Evolutionary conservation across 2,888 invertebrate species (phyloP).

Genomic region (Bimastos eiseni): DNA sequence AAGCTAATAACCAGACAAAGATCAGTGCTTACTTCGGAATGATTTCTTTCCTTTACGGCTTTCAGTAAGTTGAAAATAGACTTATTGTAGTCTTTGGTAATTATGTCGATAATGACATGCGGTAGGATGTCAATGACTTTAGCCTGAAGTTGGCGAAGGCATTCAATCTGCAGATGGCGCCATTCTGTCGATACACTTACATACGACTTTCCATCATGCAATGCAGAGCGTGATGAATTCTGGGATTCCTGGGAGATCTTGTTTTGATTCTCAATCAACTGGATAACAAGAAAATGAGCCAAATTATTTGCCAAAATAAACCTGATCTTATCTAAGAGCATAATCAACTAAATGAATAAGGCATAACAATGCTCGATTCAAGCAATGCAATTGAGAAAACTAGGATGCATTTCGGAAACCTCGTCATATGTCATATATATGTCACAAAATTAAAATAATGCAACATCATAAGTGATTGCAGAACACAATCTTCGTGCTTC

Average conservation of each 20-base stretch:
- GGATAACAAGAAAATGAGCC: not conserved
- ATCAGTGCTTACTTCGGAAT: not conserved
- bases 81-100: not conserved
- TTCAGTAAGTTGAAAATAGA: not conserved
- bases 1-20: not conserved
- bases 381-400: no score
- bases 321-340: no score
- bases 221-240: not conserved
- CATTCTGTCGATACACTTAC: not conserved
- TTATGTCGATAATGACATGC: not conserved
- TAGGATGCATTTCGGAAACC: no score
- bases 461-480: no score
- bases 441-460: no score
- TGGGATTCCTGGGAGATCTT: not conserved
- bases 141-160: not conserved
- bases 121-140: not conserved
- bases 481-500: not conserved
- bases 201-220: not conserved
- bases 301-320: not conserved
- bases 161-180: not conserved
- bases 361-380: no score
- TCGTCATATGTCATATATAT: no score
- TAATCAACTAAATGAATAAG: no score
- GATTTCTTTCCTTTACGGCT: not conserved
- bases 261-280: not conserved